These are phyloP conservation scores for Azemiops feae DNA, from an alignment of 2,113 vertebrate genomes.

Conservation along the genomic window DNA sequence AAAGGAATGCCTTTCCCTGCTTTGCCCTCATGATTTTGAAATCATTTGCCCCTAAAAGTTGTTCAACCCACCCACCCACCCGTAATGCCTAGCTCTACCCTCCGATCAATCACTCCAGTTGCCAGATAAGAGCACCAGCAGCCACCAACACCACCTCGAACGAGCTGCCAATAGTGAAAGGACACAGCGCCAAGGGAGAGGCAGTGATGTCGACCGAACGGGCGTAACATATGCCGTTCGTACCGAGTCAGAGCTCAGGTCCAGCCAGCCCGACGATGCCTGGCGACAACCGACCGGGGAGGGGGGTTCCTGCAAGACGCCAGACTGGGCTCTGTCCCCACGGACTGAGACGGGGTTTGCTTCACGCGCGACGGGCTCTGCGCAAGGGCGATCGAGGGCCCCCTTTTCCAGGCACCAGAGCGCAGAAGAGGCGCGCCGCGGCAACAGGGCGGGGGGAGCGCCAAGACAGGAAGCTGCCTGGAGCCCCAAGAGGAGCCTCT, in stretches of 20 bases:
- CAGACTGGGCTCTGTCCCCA: neutral
- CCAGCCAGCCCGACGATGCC: neutral
- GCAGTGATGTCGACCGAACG: neutral
- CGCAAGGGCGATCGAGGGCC: neutral
- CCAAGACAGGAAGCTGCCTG: neutral
- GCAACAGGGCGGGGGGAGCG: neutral
- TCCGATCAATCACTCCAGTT: neutral
- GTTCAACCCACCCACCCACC: neutral
- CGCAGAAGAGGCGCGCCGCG: neutral
- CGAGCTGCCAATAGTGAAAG: neutral
- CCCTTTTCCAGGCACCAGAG: neutral
- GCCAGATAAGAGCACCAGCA: neutral
- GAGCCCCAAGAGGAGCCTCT: neutral
- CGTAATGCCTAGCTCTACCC: neutral
- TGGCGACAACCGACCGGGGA: neutral
- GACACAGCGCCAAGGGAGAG: neutral
- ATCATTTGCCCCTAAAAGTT: neutral
- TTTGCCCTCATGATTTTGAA: neutral
- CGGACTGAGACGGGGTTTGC: neutral
- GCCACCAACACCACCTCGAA: neutral
- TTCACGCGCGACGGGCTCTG: neutral
- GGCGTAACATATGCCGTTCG: neutral
- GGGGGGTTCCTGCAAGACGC: neutral
- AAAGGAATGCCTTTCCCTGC: neutral
- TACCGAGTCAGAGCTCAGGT: neutral